Base-by-base conservation (phyloP, 2,113 vertebrate species). In the Bambusicola thoracicus region DNA sequence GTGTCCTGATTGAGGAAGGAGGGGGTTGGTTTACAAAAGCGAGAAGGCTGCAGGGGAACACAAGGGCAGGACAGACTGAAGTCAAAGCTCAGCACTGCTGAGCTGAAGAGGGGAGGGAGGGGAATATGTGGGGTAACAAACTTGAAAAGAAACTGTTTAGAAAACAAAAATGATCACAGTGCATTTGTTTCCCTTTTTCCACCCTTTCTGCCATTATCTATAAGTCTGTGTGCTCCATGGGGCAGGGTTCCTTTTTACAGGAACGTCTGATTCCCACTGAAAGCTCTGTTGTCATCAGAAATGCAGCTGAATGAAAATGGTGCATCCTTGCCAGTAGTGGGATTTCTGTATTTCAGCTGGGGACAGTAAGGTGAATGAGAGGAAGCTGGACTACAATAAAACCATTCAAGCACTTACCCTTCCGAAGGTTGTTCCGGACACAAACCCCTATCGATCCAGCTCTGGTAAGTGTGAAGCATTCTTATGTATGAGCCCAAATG, bases 321-420 rank as follows among this genome's bases (percentile, higher is more conserved):
- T 66, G 66, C 12, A 3, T 76, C 1, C 0, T 10, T 75, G 34
- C 34, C 70, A 58, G 16, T 69, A 74, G 65, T 20, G 59, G 61
- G 40, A 11, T 20, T 85, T 90, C 21, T 94, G 36, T 94, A 86
- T 74, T 96, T 95, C 95, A 99, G 99, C 99, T 38, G 99, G 99
- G 69, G 99, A 99, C 66, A 97, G 98, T 75, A 99, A 99, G 97
- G 98, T 99, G 56, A 98, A 98, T 1, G 99, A 99, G 96, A 97
- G 99, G 97, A 98, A 99, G 46, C 95, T 99, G 66, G 99, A 99
- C 97, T 99, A 99, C 87, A 98, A 98, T 93, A 99, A 98, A 94
- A 99, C 99, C 55, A 94, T 99, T 36, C 99, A 99, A 95, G 98
- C 98, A 66, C 97, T 99, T 11, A 97, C 98, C 4, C 98, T 99